Evolutionary conservation across 1,140 invertebrate species (phyloP).

Genomic region (Brachionus rubens): DNA sequence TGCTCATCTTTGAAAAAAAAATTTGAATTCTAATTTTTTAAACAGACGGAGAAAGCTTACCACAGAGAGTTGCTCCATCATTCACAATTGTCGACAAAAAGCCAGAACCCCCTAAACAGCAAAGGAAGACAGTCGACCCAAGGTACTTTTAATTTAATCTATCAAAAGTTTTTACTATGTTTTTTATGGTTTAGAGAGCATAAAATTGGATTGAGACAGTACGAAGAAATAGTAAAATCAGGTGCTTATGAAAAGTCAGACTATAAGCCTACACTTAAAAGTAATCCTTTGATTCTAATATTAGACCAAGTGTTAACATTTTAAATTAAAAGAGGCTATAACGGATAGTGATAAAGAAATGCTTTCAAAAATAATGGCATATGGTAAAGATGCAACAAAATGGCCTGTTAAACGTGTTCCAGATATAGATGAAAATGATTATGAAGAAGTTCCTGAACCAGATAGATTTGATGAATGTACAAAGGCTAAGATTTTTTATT

Average conservation of each 20-base stretch:
- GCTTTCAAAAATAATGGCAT: conserved; percentile 43
- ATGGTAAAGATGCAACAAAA: conserved; percentile 33
- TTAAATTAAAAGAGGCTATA: background rate
- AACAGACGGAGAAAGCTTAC: conserved; percentile 28
- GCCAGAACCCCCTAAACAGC: background rate
- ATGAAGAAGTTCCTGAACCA: background rate
- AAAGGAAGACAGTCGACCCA: background rate
- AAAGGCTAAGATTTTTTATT: background rate
- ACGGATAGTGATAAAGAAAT: conserved; percentile 45
- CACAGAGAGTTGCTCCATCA: conserved; percentile 11
- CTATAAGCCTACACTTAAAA: conserved; percentile 12
- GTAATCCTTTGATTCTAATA: no score
- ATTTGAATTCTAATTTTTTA: background rate
- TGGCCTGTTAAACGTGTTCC: background rate
- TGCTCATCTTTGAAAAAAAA: background rate
- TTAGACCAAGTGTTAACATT: no score
- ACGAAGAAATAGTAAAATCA: conserved; percentile 40
- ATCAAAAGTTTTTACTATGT: background rate
- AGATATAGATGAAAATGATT: background rate
- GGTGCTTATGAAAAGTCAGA: conserved; percentile 45
- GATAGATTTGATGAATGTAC: conserved; percentile 46
- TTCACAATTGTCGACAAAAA: conserved; percentile 7
- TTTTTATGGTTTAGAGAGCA: background rate
- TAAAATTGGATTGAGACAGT: background rate
- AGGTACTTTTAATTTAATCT: background rate